Evolutionary conservation across 2,113 vertebrate species (phyloP), one percentile per base, ranked within the genome.

Genomic region (Podiceps cristatus): DNA sequence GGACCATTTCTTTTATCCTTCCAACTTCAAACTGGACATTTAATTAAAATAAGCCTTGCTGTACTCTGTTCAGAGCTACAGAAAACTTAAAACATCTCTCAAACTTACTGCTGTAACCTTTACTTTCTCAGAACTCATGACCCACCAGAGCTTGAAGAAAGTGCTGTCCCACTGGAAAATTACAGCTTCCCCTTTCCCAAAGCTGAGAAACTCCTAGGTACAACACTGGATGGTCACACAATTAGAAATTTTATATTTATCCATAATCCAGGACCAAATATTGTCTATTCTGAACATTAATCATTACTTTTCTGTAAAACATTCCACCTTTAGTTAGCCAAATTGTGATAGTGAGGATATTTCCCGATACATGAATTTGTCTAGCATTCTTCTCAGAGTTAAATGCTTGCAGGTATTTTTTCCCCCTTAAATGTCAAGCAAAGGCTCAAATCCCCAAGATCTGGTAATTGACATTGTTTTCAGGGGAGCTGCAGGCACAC

Each of bases 1-100:
- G 29, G 53, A 73, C 19, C 18, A 69, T 97, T 96, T 96, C 91
- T 85, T 91, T 83, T 87, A 60, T 18, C 49, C 77, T 80, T 81
- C 64, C 74, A 91, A 82, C 33, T 87, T 56, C 69, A 92, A 97
- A 93, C 49, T 55, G 69, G 73, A 69, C 22, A 37, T 89, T 95
- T 87, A 95, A 97, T 96, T 96, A 96, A 96, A 93, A 91, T 60
- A 95, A 96, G 22, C 60, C 58, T 62, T 29, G 28, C 33, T 82
- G 29, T 40, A 89, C 76, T 78, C 35, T 56, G 73, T 69, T 88
- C 66, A 85, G 35, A 91, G 22, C 19, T 66, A 93, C 1, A 82
- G 66, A 91, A 93, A 89, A 90, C 62, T 82, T 94, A 75, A 96
- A 94, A 73, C 20, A 8, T 31, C 45, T 79, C 77, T 91, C 52